Percentiles rank a stretch among this genome's conserved stretches.
phyloP scores from a whole-genome alignment of 2,113 vertebrate genomes.

The Callipepla californica region DNA sequence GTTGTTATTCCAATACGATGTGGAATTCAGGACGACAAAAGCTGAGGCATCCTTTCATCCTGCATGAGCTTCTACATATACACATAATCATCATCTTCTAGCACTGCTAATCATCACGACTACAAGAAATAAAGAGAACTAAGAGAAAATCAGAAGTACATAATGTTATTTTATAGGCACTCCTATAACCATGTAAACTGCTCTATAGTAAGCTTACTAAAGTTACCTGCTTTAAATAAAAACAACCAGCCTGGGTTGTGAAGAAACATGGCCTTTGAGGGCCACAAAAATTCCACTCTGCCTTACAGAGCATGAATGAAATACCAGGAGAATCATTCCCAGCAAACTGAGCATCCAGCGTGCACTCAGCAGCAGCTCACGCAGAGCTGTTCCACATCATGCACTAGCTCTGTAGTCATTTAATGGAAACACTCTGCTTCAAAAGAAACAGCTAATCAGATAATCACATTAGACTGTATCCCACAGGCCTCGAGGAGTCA shows the following conservation, averaged over 20 bases:
- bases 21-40: neutral
- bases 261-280: conserved; percentile 9
- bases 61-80: neutral
- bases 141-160: neutral
- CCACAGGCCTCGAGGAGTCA: neutral
- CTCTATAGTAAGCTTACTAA: neutral
- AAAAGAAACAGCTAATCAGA: conserved; percentile 36
- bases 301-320: neutral
- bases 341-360: neutral
- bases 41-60: neutral
- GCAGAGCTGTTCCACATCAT: neutral
- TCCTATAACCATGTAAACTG: conserved; percentile 10
- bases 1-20: neutral
- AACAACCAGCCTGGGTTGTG: neutral
- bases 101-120: neutral
- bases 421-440: conserved; percentile 18
- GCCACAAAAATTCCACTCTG: neutral
- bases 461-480: conserved; percentile 22
- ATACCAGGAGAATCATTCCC: neutral
- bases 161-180: neutral
- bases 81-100: neutral
- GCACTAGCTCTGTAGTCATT: neutral
- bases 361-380: neutral
- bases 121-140: neutral
- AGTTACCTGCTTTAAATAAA: neutral